Conservation (phyloP, 2,797 vertebrate genomes). For the Halcyon chelicuti region DNA sequence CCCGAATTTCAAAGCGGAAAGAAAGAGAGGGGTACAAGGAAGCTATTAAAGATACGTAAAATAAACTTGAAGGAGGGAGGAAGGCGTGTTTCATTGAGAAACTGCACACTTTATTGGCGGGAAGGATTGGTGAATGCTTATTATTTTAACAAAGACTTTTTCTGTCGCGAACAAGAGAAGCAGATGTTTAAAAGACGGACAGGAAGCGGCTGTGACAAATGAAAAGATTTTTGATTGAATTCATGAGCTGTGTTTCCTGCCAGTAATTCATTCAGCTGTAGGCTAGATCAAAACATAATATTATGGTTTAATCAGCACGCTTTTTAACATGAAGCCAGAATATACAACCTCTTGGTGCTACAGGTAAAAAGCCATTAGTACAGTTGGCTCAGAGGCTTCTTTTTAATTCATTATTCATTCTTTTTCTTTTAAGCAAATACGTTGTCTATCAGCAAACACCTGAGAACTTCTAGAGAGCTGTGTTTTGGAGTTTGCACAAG, state of each 20-base stretch:
- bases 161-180: conserved; percentile 74
- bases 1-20: conserved; percentile 79
- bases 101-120: conserved; percentile 25
- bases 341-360: conserved; percentile 37
- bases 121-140: conserved; percentile 64
- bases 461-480: neutral
- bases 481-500: conserved; percentile 30
- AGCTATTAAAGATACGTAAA: conserved; percentile 80
- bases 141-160: conserved; percentile 79
- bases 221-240: conserved; percentile 82
- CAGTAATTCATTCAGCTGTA: conserved; percentile 81
- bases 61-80: conserved; percentile 68
- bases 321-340: conserved; percentile 65
- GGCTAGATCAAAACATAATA: conserved; percentile 75
- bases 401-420: conserved; percentile 4
- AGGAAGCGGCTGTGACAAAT: conserved; percentile 83
- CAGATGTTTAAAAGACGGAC: conserved; percentile 80
- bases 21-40: conserved; percentile 71
- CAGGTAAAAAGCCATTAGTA: conserved; percentile 58
- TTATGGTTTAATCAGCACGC: conserved; percentile 71
- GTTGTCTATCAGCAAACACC: conserved; percentile 48
- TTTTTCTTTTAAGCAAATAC: conserved; percentile 18
- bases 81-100: conserved; percentile 48
- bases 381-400: conserved; percentile 4
- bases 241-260: conserved; percentile 83